These are phyloP conservation scores for Galagoides demidoff DNA, from an alignment of 2,797 vertebrate genomes.

Conservation along the genomic window DNA sequence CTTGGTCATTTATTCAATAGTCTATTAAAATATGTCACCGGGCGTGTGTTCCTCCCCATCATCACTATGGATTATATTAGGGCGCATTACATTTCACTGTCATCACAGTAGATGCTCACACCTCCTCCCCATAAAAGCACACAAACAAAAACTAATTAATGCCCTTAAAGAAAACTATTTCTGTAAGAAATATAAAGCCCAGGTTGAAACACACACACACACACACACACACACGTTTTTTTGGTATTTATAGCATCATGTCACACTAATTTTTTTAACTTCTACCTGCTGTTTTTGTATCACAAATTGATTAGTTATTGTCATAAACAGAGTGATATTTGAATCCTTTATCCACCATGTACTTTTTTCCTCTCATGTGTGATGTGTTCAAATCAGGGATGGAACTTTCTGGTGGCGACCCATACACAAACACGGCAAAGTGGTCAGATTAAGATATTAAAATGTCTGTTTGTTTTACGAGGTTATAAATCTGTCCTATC, in stretches of 20 bases:
- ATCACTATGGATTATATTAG: slow-evolving; percentile 42
- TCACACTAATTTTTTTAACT: background rate
- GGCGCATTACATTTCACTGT: slow-evolving; percentile 16
- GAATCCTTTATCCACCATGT: background rate
- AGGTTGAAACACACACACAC: too few species aligned
- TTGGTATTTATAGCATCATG: background rate
- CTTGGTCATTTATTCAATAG: slow-evolving; percentile 36
- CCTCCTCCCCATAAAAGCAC: slow-evolving; percentile 27
- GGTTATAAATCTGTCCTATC: slow-evolving; percentile 86
- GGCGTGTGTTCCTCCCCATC: background rate
- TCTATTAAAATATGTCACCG: slow-evolving; percentile 44
- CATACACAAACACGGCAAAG: slow-evolving; percentile 74
- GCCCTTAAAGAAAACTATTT: background rate
- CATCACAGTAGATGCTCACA: background rate
- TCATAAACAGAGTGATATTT: slow-evolving; percentile 53
- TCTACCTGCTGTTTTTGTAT: background rate
- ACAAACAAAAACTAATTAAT: slow-evolving; percentile 48
- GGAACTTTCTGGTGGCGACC: slow-evolving; percentile 76
- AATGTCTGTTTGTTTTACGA: slow-evolving; percentile 86
- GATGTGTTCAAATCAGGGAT: slow-evolving; percentile 62
- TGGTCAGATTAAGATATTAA: slow-evolving; percentile 84
- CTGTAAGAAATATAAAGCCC: background rate
- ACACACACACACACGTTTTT: background rate
- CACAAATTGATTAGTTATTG: background rate
- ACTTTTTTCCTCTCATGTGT: slow-evolving; percentile 56